Evolutionary conservation across 2,113 vertebrate genomes (phyloP), one percentile per base, ranked within the genome.

Genomic region (Arizona elegans): DNA sequence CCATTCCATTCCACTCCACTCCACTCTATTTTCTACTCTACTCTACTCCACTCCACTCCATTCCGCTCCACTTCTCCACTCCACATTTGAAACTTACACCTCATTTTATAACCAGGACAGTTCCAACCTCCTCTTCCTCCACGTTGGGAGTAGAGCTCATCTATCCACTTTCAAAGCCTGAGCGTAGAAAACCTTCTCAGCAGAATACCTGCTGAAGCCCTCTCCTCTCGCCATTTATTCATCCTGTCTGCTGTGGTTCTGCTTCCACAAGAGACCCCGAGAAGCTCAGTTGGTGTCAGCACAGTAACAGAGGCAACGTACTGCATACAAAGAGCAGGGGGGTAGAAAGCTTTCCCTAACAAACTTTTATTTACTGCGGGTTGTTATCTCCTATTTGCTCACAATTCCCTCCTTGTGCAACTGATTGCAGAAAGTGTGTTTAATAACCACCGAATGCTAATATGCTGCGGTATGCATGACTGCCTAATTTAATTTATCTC

Each of bases 401-500:
- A 96, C 93, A 96, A 96, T 97, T 95, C 92, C 94, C 75, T 97
- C 95, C 96, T 97, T 96, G 95, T 93, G 92, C 96, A 96, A 97
- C 96, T 96, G 97, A 98, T 98, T 98, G 97, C 95, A 97, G 97
- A 97, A 98, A 97, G 96, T 96, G 96, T 98, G 97, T 97, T 98
- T 98, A 98, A 98, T 98, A 97, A 98, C 96, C 97, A 96, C 97
- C 96, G 96, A 97, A 96, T 97, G 96, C 97, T 98, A 98, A 98
- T 97, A 97, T 96, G 96, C 96, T 96, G 88, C 96, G 96, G 97
- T 97, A 98, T 97, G 98, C 98, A 98, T 98, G 97, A 94, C 96
- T 98, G 97, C 95, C 97, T 98, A 98, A 98, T 98, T 98, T 98
- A 98, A 98, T 98, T 98, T 98, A 98, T 98, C 98, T 98, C 97